Evolutionary conservation across 1,140 invertebrate species (phyloP).

Genomic region (Atta texana): DNA sequence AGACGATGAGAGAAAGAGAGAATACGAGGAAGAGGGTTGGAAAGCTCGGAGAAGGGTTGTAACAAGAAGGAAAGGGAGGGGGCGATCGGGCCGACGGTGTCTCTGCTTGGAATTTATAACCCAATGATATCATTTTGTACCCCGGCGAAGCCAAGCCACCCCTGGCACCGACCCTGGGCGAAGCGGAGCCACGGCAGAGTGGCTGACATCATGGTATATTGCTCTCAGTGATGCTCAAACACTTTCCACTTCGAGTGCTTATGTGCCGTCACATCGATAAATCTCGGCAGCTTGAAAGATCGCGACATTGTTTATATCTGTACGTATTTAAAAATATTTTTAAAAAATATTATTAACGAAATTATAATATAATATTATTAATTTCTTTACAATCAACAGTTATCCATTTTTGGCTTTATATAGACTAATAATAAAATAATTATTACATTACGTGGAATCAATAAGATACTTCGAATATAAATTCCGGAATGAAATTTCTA

Average conservation of each 20-base stretch:
- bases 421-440: not conserved
- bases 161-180: slow-evolving; percentile 72
- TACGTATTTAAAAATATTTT: slow-evolving; percentile 53
- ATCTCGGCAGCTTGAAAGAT: slow-evolving; percentile 77
- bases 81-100: slow-evolving; percentile 82
- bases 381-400: no score
- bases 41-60: slow-evolving; percentile 80
- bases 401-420: not conserved
- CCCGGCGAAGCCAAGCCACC: slow-evolving; percentile 81
- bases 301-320: slow-evolving; percentile 16
- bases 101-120: slow-evolving; percentile 85
- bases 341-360: no score
- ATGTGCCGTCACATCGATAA: slow-evolving; percentile 72
- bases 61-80: slow-evolving; percentile 75
- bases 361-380: no score
- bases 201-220: slow-evolving; percentile 85
- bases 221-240: slow-evolving; percentile 83
- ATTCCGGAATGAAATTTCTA: not conserved
- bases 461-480: not conserved
- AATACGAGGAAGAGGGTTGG: slow-evolving; percentile 68
- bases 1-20: slow-evolving; percentile 62
- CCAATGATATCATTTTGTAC: slow-evolving; percentile 86
- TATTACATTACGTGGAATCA: not conserved
- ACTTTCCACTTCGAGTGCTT: slow-evolving; percentile 75
- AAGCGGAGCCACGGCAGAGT: slow-evolving; percentile 79